Evolutionary conservation across 1,140 invertebrate genomes (phyloP), one percentile per base, ranked within the genome.

Genomic region (Atopsyche davidsoni): DNA sequence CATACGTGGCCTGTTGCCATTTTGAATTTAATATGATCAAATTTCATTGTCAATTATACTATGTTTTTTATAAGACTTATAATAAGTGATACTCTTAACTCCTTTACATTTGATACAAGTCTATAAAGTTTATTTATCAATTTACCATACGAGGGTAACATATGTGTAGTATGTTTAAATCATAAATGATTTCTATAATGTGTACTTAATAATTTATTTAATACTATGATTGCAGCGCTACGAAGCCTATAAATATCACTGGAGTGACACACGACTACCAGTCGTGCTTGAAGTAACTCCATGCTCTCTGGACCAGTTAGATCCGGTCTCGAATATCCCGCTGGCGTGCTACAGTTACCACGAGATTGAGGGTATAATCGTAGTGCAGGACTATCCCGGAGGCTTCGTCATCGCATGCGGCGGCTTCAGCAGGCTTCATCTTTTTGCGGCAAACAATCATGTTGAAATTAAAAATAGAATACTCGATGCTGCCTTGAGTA

Each of bases 211-310:
- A n/a, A n/a, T n/a, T n/a, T n/a, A n/a, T n/a, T n/a, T n/a, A n/a
- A n/a, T n/a, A n/a, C n/a, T n/a, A n/a, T n/a, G n/a, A n/a, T 65
- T 77, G 45, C 70, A 95, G 89, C 82, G 83, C 64, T 96, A 87
- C 69, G 83, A 87, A 77, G 89, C 87, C 7, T 92, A 87, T 64
- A 98, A 98, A 74, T 83, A 92, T 62, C 93, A 95, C 62, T 98
- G 95, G 93, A 93, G 92, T 42, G 92, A 94, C 39, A 87, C 85
- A 38, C 79, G 85, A 55, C 73, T 96, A 23, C 89, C 92, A 2
- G 81, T 94, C 13, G 78, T 92, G 4, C 73, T 98, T 43, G 90
- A 96, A 77, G 84, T 97, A 1, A 90, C 89, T 19, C 82, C 89
- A 6, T 87, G 84, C 64, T 89, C 90, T 41, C 66, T 98, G 17